phyloP scores from a whole-genome alignment of 2,113 vertebrate genomes.

The Mormyrus iriodes region DNA sequence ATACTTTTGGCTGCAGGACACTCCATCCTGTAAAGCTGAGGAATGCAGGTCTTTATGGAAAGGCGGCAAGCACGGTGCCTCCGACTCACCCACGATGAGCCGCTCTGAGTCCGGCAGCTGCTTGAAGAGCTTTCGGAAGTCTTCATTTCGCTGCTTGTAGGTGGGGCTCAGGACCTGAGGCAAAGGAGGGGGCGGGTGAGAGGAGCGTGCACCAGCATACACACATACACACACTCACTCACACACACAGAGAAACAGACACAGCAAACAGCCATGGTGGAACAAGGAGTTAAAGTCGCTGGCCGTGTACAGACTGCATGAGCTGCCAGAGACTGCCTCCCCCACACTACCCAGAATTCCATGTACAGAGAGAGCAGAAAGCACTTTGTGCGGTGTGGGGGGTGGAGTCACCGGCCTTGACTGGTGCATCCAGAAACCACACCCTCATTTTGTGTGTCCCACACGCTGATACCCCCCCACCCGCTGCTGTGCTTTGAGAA shows the following conservation, averaged over 20 bases:
- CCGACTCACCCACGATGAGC: slow-evolving; percentile 82
- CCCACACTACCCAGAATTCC: background rate
- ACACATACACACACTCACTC: background rate
- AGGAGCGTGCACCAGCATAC: background rate
- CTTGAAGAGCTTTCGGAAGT: slow-evolving; percentile 89
- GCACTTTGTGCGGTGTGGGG: background rate
- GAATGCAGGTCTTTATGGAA: background rate
- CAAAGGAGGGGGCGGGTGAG: slow-evolving; percentile 14
- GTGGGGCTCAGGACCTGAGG: slow-evolving; percentile 84
- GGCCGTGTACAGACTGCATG: background rate
- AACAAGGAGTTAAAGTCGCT: background rate
- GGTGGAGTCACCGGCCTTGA: background rate
- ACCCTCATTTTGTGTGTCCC: background rate
- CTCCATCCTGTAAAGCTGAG: background rate
- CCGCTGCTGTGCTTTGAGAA: background rate
- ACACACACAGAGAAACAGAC: background rate
- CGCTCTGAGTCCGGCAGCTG: slow-evolving; percentile 86
- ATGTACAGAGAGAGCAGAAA: background rate
- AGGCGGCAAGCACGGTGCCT: no score
- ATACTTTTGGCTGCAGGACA: background rate
- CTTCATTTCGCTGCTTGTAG: slow-evolving; percentile 86
- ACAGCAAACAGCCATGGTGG: background rate
- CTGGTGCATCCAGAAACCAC: background rate
- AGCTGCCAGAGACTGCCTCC: background rate
- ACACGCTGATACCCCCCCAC: background rate